Evolutionary conservation across 2,888 invertebrate genomes (phyloP), one percentile per base, ranked within the genome.

Genomic region (Balanococcus diminutus): DNA sequence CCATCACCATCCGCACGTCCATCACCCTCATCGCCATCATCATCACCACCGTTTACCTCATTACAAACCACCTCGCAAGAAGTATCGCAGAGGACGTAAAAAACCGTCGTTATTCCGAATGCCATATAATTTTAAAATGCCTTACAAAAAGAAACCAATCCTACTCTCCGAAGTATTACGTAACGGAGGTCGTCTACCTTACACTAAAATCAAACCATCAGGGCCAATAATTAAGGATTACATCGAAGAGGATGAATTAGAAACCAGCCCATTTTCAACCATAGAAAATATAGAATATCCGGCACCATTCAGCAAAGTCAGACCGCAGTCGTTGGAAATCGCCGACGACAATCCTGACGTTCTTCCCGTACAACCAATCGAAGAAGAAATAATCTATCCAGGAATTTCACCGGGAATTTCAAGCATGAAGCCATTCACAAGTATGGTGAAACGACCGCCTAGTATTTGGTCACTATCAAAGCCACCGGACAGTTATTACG

Each of bases 221-320:
- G 46, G 51, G 14, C 51, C 82, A 6, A 8, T 51, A 19, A 46
- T 51, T 1, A 82, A 82, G 19, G 82, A 82, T 19, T 82, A 82
- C 82, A 56, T 82, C 28, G 82, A 82, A 11, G 82, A 82, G 16
- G 82, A 82, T n/a, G 82, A 82, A 0, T 22, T 82, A 4, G 82
- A 82, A 56, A 51, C 82, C n/a, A 51, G 46, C 19, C 82, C 82
- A 25, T 82, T 82, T 56, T 82, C 82, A 28, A 8, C 51, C 0
- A 19, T 56, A 32, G 56, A 82, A n/a, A 51, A 22, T 46, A 31
- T 82, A 16, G 82, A 82, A 31, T 56, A 22, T 22, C 28, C 22
- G 5, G 25, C 82, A 2, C 56, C 82, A 11, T 82, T 82, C 19
- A 28, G 6, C 19, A 82, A 82, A 51, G 11, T 56, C 9, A 32